Evolutionary conservation across 1,140 invertebrate genomes (phyloP), one percentile per base, ranked within the genome.

Genomic region (Pogonus chalceus): DNA sequence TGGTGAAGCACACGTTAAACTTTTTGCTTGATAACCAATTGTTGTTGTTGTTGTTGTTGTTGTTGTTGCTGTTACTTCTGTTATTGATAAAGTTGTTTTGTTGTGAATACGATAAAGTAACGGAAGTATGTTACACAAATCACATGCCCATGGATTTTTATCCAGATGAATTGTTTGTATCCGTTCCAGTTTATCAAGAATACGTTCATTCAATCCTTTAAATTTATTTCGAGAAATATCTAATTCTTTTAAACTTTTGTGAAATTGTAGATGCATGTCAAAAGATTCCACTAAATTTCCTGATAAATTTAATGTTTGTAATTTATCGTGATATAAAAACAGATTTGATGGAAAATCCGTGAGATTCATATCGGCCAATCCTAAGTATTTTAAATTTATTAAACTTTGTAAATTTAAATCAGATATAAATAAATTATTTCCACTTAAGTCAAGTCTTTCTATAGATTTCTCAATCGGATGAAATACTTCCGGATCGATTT

Each of bases 101-200:
- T 71, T 73, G 52, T 74, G 56, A 65, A 68, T 10, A 75, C 63
- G 59, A 18, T 60, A 62, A 26, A 66, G 49, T 72, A 80, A 75
- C 1, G 72, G 67, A 14, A 65, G 71, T 12, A 75, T 76, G 49
- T 76, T 74, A 60, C 84, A 85, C 58, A 77, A 69, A 61, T 82
- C 77, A 64, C 83, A 86, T 2, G 72, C 70, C 81, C 82, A 85
- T 2, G 76, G 76, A 66, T 85, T 85, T 18, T 72, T 75, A 7
- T 76, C 67, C 46, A 85, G 60, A 58, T 75, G 68, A 0, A 84
- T 63, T 9, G 67, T 66, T n/a, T 71, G 66, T 56, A 78, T 70
- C 14, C 68, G 70, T 57, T 79, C 78, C 52, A 81, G 62, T 53
- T 72, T 65, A 16, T 73, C 65, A 37, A 83, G 60, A n/a, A 79